Percentiles rank a stretch among this genome's conserved stretches.
Conservation (phyloP, 2,113 vertebrate species). For the Rhynchomys soricoides region DNA sequence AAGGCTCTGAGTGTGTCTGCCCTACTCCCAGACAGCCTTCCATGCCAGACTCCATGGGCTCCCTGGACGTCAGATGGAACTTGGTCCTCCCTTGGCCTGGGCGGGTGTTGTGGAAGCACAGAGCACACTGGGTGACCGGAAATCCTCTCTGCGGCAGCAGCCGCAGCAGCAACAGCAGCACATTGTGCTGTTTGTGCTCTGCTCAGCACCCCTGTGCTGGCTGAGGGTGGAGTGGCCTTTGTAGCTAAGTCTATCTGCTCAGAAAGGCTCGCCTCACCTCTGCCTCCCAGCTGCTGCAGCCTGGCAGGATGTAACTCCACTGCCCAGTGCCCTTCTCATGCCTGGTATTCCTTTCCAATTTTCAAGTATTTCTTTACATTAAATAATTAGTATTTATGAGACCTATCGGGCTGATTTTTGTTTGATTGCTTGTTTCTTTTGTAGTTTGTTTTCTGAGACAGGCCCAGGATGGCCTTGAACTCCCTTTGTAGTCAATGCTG, state of each 20-base stretch:
- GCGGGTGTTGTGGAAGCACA: background rate
- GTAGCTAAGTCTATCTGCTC: conserved; percentile 54
- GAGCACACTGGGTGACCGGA: background rate
- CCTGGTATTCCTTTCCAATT: background rate
- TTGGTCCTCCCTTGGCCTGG: background rate
- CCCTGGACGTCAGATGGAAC: background rate
- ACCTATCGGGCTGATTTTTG: background rate
- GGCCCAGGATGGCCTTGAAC: background rate
- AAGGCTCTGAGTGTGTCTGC: background rate
- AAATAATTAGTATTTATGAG: background rate
- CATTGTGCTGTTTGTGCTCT: conserved; percentile 24
- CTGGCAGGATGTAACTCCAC: background rate
- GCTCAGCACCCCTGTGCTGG: conserved; percentile 30
- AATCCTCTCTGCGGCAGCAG: background rate
- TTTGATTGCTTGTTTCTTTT: background rate
- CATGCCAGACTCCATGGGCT: background rate
- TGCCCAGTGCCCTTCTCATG: fast-evolving
- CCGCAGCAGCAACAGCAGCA: too few relatives aligned
- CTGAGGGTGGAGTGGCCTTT: background rate
- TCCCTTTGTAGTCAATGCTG: background rate
- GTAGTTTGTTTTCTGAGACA: background rate
- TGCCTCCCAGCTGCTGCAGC: background rate
- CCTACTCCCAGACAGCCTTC: background rate
- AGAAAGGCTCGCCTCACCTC: background rate
- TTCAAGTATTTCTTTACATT: background rate